Conservation (phyloP, 2,888 invertebrate genomes). For the Bruchidius siliquastri region DNA sequence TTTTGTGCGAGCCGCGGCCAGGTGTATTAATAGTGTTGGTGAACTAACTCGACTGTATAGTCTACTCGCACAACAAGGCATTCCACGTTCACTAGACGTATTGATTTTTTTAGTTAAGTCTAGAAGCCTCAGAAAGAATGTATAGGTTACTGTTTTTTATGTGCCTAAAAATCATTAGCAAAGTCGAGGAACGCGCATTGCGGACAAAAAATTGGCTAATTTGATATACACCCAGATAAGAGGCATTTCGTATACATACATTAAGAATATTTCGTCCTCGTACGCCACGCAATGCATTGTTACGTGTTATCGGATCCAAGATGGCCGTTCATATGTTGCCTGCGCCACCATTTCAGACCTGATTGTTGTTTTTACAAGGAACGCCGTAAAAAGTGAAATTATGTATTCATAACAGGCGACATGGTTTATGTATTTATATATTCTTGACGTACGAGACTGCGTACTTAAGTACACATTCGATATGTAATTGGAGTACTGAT, state of each 20-base stretch:
- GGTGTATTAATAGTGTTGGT: too few relatives aligned
- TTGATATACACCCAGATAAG: not conserved
- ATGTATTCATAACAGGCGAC: not conserved
- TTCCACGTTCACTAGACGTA: too few relatives aligned
- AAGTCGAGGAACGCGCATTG: not conserved
- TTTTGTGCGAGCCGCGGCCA: too few relatives aligned
- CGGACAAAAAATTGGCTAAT: not conserved
- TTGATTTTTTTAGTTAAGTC: too few relatives aligned
- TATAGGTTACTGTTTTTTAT: too few relatives aligned
- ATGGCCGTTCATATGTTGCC: not conserved
- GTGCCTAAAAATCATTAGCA: too few relatives aligned
- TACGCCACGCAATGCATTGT: not conserved
- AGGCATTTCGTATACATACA: not conserved
- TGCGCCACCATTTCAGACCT: not conserved
- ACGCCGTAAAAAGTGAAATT: not conserved
- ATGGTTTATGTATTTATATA: not conserved
- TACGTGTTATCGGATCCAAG: not conserved
- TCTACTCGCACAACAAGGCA: too few relatives aligned
- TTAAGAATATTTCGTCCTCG: not conserved
- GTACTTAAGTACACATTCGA: not conserved
- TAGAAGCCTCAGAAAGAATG: too few relatives aligned
- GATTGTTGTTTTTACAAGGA: not conserved
- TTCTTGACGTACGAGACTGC: not conserved
- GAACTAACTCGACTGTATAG: too few relatives aligned
- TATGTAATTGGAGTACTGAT: not conserved